phyloP scores from a whole-genome alignment of 2,888 invertebrate species.

The Clostera curtula region DNA sequence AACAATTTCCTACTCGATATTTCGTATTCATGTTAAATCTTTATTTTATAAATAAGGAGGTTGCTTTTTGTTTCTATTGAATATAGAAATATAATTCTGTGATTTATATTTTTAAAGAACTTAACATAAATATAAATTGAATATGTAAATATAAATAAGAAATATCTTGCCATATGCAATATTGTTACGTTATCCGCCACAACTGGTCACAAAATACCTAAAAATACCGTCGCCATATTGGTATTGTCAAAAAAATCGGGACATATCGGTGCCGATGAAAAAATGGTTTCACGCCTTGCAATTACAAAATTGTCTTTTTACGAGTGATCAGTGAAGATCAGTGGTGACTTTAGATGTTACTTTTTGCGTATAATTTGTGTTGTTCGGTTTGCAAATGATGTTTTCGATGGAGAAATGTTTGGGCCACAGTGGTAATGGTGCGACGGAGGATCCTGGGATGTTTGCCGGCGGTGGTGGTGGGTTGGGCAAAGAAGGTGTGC shows the following conservation, averaged over 20 bases:
- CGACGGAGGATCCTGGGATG: conserved; percentile 43
- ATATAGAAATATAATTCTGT: too few relatives aligned
- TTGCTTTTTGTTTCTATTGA: too few relatives aligned
- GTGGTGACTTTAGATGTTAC: conserved; percentile 67
- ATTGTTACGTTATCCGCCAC: conserved; percentile 42
- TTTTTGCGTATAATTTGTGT: conserved; percentile 52
- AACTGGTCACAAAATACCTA: conserved; percentile 68
- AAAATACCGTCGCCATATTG: conserved; percentile 76
- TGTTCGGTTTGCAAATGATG: conserved; percentile 64
- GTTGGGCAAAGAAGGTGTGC: conserved; percentile 43
- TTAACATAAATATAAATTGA: not conserved
- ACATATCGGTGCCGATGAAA: conserved; percentile 59
- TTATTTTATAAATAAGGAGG: too few relatives aligned
- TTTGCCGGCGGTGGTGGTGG: conserved; percentile 47
- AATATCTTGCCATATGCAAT: conserved; percentile 39
- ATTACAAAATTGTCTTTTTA: conserved; percentile 45
- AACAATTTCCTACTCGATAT: not conserved
- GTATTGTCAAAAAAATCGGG: conserved; percentile 73
- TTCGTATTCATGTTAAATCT: too few relatives aligned
- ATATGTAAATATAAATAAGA: conserved; percentile 4
- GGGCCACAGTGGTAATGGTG: conserved; percentile 48
- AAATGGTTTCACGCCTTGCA: conserved; percentile 64
- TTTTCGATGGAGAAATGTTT: conserved; percentile 68
- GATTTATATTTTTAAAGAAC: too few relatives aligned
- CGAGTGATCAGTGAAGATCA: conserved; percentile 50